Conservation (phyloP, 2,797 vertebrate species). For the Catharus ustulatus region DNA sequence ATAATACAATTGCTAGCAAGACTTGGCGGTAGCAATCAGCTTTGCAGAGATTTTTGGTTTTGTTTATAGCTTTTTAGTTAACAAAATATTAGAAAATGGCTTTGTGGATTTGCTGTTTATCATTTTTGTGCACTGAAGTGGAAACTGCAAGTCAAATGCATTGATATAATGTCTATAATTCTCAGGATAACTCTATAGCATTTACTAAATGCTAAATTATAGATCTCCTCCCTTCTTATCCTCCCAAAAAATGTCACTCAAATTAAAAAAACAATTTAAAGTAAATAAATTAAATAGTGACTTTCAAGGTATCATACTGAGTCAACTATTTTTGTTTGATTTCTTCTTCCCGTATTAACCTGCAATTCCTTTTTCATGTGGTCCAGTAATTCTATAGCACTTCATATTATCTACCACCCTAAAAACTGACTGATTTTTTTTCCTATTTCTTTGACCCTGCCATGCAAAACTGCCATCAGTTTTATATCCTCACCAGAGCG, state of each 20-base stretch:
- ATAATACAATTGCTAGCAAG: not conserved
- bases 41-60: not conserved
- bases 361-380: not conserved
- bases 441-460: not conserved
- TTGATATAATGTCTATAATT: not conserved
- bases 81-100: not conserved
- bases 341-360: not conserved
- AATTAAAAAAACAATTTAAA: not conserved
- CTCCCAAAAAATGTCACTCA: not conserved
- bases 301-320: not conserved
- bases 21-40: not conserved
- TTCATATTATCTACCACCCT: not conserved
- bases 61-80: not conserved
- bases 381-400: not conserved
- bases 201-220: not conserved
- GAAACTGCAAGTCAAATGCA: not conserved
- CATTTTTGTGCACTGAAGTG: not conserved
- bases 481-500: not conserved
- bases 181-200: not conserved
- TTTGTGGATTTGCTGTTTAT: not conserved
- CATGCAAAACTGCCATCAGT: not conserved
- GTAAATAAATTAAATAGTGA: not conserved
- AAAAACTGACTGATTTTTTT: not conserved
- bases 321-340: not conserved
- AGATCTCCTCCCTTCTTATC: not conserved